Conservation (phyloP, 1,140 invertebrate species). For the Platorchestia sp. region DNA sequence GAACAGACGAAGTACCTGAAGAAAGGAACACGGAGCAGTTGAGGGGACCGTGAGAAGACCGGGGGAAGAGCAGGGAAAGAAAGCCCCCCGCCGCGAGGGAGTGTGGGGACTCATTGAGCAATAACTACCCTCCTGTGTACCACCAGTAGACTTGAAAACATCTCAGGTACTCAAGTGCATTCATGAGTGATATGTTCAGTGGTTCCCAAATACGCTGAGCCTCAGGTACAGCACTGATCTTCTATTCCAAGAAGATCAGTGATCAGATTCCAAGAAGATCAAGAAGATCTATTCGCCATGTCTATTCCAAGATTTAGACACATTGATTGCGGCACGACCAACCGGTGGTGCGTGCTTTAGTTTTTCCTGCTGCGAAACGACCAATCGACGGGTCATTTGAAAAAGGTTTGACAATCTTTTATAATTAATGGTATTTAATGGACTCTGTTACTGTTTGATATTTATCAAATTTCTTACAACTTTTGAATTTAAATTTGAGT, state of each 20-base stretch:
- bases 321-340: too few species aligned
- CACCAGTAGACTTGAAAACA: neutral
- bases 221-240: too few species aligned
- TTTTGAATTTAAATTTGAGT: too few species aligned
- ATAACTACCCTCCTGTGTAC: neutral
- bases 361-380: too few species aligned
- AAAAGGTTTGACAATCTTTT: too few species aligned
- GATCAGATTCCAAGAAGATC: neutral
- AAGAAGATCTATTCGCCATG: neutral
- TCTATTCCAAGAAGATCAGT: too few species aligned
- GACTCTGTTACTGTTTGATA: too few species aligned
- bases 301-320: too few species aligned
- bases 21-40: conserved; percentile 3
- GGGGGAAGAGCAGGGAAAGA: conserved; percentile 25
- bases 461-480: too few species aligned
- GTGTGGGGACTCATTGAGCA: neutral
- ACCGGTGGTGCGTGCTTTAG: too few species aligned
- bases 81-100: neutral
- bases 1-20: neutral
- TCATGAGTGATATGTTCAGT: neutral
- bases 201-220: neutral
- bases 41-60: conserved; percentile 28
- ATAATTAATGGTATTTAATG: too few species aligned
- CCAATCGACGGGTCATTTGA: too few species aligned
- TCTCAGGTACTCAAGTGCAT: neutral